Evolutionary conservation across 2,113 vertebrate species (phyloP).

Genomic region (Cettia cetti): DNA sequence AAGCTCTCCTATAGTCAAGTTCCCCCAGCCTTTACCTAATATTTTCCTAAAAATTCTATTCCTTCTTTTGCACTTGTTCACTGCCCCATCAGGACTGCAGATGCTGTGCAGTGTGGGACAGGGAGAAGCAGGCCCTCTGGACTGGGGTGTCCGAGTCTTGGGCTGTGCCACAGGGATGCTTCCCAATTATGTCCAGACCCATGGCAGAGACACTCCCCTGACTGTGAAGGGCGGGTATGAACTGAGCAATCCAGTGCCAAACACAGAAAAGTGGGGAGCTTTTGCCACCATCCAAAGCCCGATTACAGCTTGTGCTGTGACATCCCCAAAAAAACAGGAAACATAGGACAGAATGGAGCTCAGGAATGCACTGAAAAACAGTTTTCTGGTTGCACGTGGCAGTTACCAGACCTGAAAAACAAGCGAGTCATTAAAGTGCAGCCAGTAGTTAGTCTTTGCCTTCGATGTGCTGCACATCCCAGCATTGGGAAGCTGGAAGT

Average conservation of each 20-base stretch:
- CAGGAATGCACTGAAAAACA: background rate
- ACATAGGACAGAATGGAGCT: background rate
- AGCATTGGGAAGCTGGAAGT: background rate
- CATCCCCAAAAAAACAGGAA: background rate
- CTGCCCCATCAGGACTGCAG: background rate
- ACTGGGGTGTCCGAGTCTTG: accelerated
- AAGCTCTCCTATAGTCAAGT: background rate
- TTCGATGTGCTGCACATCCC: background rate
- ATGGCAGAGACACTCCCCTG: accelerated
- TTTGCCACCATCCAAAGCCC: background rate
- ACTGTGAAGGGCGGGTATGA: accelerated
- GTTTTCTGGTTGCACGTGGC: background rate
- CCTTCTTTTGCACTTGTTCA: background rate
- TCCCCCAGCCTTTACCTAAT: background rate
- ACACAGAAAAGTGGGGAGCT: background rate
- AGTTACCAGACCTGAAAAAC: slow-evolving; percentile 17
- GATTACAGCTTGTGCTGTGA: background rate
- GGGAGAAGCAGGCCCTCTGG: background rate
- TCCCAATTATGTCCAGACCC: accelerated
- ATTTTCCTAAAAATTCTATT: background rate
- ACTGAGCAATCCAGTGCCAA: background rate
- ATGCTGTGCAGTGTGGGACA: background rate
- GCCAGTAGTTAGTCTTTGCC: background rate
- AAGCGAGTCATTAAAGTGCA: background rate
- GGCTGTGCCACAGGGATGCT: background rate